Evolutionary conservation across 35 echinoderm and acorn worm genomes (phyloP).

Genomic region (Apostichopus japonicus): DNA sequence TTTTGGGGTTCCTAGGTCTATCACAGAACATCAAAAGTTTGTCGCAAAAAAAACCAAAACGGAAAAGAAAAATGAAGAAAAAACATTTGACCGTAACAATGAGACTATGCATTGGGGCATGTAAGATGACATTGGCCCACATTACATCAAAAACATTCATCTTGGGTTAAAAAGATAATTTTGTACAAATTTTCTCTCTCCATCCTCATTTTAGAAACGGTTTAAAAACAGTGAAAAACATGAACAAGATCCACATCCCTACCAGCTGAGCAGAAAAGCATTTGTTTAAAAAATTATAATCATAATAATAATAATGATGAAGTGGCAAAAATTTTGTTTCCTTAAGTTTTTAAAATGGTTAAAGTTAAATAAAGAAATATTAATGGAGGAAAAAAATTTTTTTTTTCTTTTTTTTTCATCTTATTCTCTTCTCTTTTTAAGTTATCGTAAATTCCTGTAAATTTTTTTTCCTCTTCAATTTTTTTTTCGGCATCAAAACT

Average conservation of each 20-base stretch:
- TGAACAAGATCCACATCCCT: background rate
- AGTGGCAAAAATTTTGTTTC: slow-evolving; percentile 31
- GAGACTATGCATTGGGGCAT: background rate
- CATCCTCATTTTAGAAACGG: slow-evolving; percentile 35
- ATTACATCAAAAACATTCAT: slow-evolving; percentile 41
- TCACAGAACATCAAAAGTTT: slow-evolving; percentile 47
- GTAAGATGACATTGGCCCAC: background rate
- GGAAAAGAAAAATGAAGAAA: slow-evolving; percentile 29
- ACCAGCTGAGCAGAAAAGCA: slow-evolving; percentile 51
- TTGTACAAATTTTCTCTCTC: slow-evolving; percentile 44
- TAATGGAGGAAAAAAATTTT: slow-evolving; percentile 39
- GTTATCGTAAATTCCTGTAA: slow-evolving; percentile 1
- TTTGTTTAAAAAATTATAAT: slow-evolving; percentile 27
- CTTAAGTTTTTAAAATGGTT: slow-evolving; percentile 56
- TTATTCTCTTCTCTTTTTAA: background rate
- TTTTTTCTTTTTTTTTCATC: background rate
- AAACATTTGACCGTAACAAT: background rate
- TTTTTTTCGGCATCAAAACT: too few species aligned
- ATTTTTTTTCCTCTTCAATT: background rate
- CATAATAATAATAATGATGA: slow-evolving; percentile 6
- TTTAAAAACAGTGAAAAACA: slow-evolving; percentile 47
- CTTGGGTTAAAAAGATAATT: slow-evolving; percentile 56
- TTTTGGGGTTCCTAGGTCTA: slow-evolving; percentile 2
- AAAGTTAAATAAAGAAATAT: background rate
- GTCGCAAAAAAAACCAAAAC: background rate